These are phyloP conservation scores for Chaenogobius annularis DNA, from an alignment of 2,113 vertebrate genomes.

Conservation along the genomic window DNA sequence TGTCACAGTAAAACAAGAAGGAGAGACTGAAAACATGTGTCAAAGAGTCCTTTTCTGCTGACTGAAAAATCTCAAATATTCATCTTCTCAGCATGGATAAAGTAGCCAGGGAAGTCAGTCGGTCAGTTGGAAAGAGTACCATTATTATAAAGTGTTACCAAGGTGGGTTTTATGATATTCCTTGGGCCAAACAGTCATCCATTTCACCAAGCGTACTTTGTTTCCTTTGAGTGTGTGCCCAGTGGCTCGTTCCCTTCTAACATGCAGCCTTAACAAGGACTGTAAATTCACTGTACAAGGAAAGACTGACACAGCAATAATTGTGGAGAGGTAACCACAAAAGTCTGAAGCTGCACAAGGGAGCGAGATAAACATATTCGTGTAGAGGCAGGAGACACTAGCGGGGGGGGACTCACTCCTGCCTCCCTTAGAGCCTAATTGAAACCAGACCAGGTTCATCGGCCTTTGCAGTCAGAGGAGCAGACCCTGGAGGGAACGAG, in stretches of 20 bases:
- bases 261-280: background rate
- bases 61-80: constrained; percentile 23
- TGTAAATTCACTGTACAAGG: background rate
- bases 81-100: constrained; percentile 14
- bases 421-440: constrained; percentile 59
- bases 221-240: constrained; percentile 31
- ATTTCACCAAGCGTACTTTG: constrained; percentile 17
- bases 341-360: constrained; percentile 6
- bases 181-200: constrained; percentile 8
- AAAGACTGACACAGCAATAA: constrained; percentile 21
- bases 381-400: background rate
- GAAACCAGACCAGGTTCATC: constrained; percentile 52
- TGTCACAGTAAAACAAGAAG: constrained; percentile 37
- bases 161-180: constrained; percentile 4
- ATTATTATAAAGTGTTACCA: background rate
- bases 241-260: constrained; percentile 14
- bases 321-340: background rate
- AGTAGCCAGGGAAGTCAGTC: background rate
- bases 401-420: constrained; percentile 32
- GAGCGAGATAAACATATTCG: constrained; percentile 14
- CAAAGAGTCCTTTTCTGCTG: constrained; percentile 20
- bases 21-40: constrained; percentile 39
- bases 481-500: background rate
- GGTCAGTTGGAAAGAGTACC: constrained; percentile 2
- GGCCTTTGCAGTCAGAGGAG: constrained; percentile 19